Evolutionary conservation across 2,113 vertebrate genomes (phyloP).

Genomic region (Caloenas nicobarica): DNA sequence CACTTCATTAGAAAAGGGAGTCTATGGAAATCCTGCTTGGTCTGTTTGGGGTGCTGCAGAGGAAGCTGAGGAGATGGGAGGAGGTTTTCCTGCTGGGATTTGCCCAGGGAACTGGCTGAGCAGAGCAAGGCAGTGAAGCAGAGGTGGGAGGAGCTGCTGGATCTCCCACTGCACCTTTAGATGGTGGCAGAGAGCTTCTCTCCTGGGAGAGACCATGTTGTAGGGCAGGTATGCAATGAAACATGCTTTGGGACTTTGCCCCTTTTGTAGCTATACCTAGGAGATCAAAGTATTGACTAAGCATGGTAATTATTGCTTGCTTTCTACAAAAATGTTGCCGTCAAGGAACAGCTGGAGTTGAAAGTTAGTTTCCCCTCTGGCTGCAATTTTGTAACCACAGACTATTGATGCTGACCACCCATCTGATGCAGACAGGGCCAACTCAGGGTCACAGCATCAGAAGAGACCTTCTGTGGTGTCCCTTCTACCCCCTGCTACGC

Average conservation of each 20-base stretch:
- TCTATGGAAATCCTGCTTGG: not conserved
- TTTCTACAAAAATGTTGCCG: not conserved
- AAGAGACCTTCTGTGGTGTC: not conserved
- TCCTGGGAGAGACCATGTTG: not conserved
- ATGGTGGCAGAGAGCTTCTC: not conserved
- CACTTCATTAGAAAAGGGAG: not conserved
- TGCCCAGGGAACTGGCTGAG: not conserved
- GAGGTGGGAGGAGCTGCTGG: not conserved
- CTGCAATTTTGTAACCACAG: not conserved
- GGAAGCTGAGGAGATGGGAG: not conserved
- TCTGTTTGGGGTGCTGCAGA: not conserved
- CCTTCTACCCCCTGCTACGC: not conserved
- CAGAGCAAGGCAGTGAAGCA: not conserved
- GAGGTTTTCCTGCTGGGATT: not conserved
- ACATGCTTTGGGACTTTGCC: not conserved
- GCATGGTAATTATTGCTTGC: not conserved
- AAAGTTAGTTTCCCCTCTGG: not conserved
- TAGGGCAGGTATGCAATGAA: not conserved
- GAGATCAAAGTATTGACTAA: not conserved
- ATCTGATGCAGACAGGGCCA: fast-evolving
- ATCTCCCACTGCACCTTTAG: not conserved
- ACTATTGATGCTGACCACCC: not conserved
- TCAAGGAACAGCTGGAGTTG: not conserved
- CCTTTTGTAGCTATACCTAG: no score
- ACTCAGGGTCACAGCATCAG: not conserved